Evolutionary conservation across 2,797 vertebrate genomes (phyloP).

Genomic region (Syncerus caffer): DNA sequence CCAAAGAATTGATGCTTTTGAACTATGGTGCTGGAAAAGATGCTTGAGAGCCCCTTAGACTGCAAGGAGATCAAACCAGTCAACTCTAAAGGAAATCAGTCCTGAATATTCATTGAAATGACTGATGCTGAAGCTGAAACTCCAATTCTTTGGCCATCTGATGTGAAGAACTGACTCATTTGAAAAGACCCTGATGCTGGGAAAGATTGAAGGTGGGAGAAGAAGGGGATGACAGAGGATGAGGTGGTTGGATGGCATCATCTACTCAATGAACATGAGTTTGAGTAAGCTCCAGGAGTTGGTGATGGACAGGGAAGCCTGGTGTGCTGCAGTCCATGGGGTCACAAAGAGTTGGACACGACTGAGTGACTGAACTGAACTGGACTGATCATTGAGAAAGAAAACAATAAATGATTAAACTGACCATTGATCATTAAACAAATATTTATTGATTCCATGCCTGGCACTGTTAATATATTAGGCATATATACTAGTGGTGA

Average conservation of each 20-base stretch:
- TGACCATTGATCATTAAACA: not conserved
- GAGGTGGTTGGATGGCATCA: not conserved
- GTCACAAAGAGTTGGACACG: not conserved
- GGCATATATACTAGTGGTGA: not conserved
- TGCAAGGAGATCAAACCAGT: not conserved
- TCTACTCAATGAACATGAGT: not conserved
- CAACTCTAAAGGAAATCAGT: not conserved
- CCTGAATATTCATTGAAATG: not conserved
- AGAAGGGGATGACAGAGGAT: not conserved
- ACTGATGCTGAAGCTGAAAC: not conserved
- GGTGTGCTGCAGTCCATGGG: not conserved
- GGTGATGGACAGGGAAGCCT: not conserved
- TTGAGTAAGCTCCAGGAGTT: not conserved
- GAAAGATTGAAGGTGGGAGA: not conserved
- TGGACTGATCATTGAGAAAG: not conserved
- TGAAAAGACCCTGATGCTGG: not conserved
- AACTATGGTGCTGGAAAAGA: not conserved
- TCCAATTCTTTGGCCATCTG: not conserved
- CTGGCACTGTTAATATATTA: not conserved
- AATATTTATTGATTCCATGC: not conserved
- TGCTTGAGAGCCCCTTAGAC: not conserved
- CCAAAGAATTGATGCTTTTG: not conserved
- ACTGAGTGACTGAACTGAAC: not conserved
- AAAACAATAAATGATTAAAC: not conserved
- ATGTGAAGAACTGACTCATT: not conserved